These are phyloP conservation scores for Oryzias celebensis DNA, from an alignment of 2,113 vertebrate genomes.

Conservation along the genomic window DNA sequence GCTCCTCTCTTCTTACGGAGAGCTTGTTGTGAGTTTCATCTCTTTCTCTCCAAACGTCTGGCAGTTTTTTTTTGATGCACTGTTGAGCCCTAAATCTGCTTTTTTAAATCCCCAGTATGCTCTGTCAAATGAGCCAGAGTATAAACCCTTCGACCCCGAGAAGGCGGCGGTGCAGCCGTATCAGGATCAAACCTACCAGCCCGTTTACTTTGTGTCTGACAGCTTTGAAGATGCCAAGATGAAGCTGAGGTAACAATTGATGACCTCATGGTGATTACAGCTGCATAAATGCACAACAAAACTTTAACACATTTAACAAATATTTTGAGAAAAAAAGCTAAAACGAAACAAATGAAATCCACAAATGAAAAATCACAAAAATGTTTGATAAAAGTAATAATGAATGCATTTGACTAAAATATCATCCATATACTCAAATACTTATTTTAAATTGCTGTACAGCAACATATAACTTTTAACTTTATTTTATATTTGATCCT, in stretches of 20 bases:
- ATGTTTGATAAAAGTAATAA: too few relatives aligned
- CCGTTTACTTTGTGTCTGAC: constrained; percentile 85
- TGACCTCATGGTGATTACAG: too few relatives aligned
- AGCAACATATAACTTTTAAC: too few relatives aligned
- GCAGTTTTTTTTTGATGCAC: background rate
- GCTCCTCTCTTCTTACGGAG: constrained; percentile 81
- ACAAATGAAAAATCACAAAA: too few relatives aligned
- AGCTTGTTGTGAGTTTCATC: constrained; percentile 74
- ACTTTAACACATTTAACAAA: background rate
- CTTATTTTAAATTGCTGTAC: too few relatives aligned
- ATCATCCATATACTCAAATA: too few relatives aligned
- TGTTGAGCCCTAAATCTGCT: background rate
- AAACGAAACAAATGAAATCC: too few relatives aligned
- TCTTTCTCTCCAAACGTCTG: background rate
- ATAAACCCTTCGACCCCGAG: constrained; percentile 80
- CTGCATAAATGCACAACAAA: background rate
- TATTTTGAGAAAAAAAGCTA: too few relatives aligned
- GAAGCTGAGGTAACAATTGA: constrained; percentile 76
- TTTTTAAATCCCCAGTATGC: constrained; percentile 67
- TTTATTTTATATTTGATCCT: too few relatives aligned
- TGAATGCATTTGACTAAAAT: too few relatives aligned
- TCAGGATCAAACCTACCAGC: constrained; percentile 83
- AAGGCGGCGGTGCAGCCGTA: constrained; percentile 78
- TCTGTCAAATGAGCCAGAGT: constrained; percentile 81
- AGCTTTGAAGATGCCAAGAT: constrained; percentile 84